A percentile compares a stretch with the other conserved stretches of the same genome.
phyloP scores from a whole-genome alignment of 2,888 invertebrate species.

The Arrhopalites spinosus region DNA sequence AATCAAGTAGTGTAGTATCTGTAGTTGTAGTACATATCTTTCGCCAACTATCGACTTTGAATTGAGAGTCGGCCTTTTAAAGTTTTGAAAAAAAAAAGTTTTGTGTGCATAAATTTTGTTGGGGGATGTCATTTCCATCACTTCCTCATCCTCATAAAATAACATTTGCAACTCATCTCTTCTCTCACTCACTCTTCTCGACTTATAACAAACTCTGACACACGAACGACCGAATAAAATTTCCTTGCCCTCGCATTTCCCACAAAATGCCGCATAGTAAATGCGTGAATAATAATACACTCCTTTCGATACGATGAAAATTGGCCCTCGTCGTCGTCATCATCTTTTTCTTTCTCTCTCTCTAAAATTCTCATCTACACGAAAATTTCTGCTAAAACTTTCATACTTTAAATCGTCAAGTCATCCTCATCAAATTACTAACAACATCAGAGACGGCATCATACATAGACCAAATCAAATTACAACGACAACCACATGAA shows the following conservation, averaged over 20 bases:
- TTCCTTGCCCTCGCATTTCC: neutral
- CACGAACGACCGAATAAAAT: constrained; percentile 4
- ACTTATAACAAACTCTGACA: neutral
- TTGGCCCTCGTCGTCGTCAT: neutral
- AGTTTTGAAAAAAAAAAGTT: no score
- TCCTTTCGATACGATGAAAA: no score
- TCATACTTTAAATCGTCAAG: no score
- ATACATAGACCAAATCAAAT: constrained; percentile 7
- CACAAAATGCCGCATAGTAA: neutral
- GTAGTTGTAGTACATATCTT: no score
- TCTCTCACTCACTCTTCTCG: neutral
- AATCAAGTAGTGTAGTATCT: no score
- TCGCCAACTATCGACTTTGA: no score
- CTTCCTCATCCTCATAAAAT: constrained; percentile 6
- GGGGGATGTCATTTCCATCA: constrained; percentile 8
- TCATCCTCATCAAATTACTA: constrained; percentile 8
- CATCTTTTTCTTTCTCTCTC: neutral
- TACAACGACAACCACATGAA: neutral
- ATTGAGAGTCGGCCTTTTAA: no score
- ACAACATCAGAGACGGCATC: neutral
- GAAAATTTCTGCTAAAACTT: no score
- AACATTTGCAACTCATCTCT: neutral
- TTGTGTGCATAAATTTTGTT: neutral
- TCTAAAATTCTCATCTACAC: neutral
- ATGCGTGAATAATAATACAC: neutral